These are phyloP conservation scores for Anoplius nigerrimus DNA, from an alignment of 2,888 invertebrate species.

Conservation along the genomic window DNA sequence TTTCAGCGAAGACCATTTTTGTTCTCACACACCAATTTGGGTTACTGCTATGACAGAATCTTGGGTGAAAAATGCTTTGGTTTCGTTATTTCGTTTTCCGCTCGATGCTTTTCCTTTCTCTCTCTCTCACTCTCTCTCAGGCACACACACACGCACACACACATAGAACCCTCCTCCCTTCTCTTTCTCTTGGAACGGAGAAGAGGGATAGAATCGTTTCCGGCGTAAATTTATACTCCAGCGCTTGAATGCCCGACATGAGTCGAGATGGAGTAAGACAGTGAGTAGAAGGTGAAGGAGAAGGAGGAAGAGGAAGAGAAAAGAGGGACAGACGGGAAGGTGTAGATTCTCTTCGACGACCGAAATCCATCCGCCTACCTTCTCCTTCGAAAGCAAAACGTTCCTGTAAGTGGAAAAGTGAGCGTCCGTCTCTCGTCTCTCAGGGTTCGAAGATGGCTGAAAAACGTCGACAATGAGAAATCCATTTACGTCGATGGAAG, in stretches of 20 bases:
- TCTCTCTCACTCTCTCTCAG: background rate
- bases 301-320: no score
- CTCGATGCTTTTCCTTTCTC: background rate
- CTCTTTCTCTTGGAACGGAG: background rate
- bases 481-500: conserved; percentile 5
- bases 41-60: conserved; percentile 5
- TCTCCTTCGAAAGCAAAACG: background rate
- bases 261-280: no score
- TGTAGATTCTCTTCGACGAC: conserved; percentile 2
- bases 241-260: no score
- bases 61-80: conserved; percentile 30
- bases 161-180: background rate
- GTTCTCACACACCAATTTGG: no score
- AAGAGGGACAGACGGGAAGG: background rate
- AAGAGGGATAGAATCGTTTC: conserved; percentile 13
- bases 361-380: background rate
- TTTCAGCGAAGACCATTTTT: no score
- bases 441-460: background rate
- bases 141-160: background rate
- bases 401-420: conserved; percentile 8
- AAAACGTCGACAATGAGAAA: conserved; percentile 16
- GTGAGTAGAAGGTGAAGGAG: no score
- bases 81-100: no score
- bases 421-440: background rate
- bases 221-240: conserved; percentile 7